Evolutionary conservation across 2,113 vertebrate genomes (phyloP).

Genomic region (Amblyornis subalaris): DNA sequence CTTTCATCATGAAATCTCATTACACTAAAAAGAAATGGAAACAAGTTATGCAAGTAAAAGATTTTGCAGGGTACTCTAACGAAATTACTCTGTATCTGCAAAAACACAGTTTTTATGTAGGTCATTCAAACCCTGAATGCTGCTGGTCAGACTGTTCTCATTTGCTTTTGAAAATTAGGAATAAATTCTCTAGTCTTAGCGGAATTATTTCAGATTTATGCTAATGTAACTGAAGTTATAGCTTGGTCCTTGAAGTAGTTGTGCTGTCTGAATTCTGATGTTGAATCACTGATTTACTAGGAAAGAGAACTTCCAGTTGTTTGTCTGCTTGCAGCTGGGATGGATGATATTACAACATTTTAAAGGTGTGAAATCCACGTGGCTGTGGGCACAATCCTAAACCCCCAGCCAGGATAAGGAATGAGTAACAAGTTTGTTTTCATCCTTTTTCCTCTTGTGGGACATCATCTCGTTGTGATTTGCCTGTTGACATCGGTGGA

Average conservation of each 20-base stretch:
- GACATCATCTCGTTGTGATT: neutral
- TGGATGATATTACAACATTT: neutral
- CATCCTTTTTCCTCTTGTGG: neutral
- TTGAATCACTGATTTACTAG: neutral
- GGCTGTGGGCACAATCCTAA: neutral
- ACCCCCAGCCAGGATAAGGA: neutral
- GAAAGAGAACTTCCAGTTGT: neutral
- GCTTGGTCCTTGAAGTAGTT: neutral
- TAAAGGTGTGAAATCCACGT: neutral
- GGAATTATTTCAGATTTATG: neutral
- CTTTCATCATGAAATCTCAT: slow-evolving; percentile 75
- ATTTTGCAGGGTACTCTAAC: slow-evolving; percentile 57
- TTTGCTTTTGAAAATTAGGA: neutral
- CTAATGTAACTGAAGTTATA: neutral
- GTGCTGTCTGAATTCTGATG: neutral
- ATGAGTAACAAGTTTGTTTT: neutral
- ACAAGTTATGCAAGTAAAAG: slow-evolving; percentile 67
- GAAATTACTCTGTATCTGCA: slow-evolving; percentile 57
- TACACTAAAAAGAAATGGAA: slow-evolving; percentile 71
- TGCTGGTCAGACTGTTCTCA: neutral
- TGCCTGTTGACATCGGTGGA: fast-evolving
- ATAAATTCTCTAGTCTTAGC: neutral
- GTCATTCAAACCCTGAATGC: slow-evolving; percentile 23
- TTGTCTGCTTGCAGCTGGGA: neutral
- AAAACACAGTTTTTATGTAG: slow-evolving; percentile 46